Conservation (phyloP, 2,113 vertebrate species). For the Megaceryle maxima region DNA sequence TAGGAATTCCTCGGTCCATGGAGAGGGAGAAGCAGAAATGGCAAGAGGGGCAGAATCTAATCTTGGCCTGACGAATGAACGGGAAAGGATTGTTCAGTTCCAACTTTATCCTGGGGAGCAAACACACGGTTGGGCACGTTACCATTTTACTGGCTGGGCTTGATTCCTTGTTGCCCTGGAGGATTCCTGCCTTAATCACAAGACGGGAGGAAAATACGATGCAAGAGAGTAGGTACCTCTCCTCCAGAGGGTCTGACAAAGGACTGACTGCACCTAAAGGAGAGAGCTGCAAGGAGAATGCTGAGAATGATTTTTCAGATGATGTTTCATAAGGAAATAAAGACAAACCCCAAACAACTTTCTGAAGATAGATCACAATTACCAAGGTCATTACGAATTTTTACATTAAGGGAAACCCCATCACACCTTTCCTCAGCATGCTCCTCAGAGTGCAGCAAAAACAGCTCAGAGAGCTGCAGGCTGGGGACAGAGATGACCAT, state of each 20-base stretch:
- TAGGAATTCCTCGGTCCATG: slow-evolving; percentile 37
- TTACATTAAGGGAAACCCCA: background rate
- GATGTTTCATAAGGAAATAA: background rate
- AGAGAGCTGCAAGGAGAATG: background rate
- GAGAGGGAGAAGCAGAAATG: slow-evolving; percentile 39
- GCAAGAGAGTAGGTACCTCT: background rate
- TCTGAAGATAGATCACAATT: background rate
- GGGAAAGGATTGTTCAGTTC: slow-evolving; percentile 14
- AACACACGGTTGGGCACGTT: background rate
- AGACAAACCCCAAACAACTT: background rate
- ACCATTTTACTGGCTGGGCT: background rate
- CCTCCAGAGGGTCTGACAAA: background rate
- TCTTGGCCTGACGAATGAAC: background rate
- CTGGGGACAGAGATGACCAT: background rate
- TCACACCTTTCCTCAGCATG: accelerated
- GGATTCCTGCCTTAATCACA: background rate
- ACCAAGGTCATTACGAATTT: background rate
- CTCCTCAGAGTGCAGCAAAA: background rate
- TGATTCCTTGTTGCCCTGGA: background rate
- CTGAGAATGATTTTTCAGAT: background rate
- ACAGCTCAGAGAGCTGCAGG: background rate
- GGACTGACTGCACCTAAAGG: background rate
- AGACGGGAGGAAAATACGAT: background rate
- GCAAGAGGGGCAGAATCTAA: slow-evolving; percentile 36
- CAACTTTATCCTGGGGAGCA: background rate